Conservation (phyloP, 2,797 vertebrate species). For the Sebastes umbrosus region DNA sequence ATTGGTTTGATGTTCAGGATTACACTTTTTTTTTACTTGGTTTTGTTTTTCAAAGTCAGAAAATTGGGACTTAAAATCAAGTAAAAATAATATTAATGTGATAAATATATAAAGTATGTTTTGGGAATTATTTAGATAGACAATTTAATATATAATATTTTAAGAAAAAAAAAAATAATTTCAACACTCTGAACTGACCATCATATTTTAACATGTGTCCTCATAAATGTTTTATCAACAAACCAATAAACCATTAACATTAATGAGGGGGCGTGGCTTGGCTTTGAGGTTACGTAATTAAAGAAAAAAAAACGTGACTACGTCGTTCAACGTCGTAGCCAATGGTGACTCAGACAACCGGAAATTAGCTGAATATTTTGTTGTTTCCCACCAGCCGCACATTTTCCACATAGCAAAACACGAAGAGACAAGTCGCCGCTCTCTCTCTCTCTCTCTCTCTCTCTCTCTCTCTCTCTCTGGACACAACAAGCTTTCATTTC, state of each 20-base stretch:
- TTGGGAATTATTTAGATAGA: neutral
- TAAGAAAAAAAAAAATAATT: too few relatives aligned
- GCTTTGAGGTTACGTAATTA: constrained; percentile 49
- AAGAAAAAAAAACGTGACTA: constrained; percentile 23
- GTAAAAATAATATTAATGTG: neutral
- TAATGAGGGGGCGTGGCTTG: constrained; percentile 16
- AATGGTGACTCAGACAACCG: constrained; percentile 34
- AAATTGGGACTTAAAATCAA: neutral
- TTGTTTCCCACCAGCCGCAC: neutral
- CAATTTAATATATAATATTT: too few relatives aligned
- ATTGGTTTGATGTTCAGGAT: neutral
- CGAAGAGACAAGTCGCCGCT: too few relatives aligned
- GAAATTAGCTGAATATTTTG: constrained; percentile 28
- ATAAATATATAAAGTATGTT: neutral
- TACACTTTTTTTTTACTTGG: neutral
- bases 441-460: too few relatives aligned
- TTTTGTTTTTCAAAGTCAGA: neutral
- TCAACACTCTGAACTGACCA: neutral
- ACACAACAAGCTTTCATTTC: neutral
- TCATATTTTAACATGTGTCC: neutral
- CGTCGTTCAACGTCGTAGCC: constrained; percentile 18
- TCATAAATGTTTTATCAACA: too few relatives aligned
- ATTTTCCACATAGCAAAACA: neutral
- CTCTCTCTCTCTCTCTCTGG: neutral
- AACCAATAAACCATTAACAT: neutral